Conservation (phyloP, 2,113 vertebrate species). For the Emydura subglobosa region DNA sequence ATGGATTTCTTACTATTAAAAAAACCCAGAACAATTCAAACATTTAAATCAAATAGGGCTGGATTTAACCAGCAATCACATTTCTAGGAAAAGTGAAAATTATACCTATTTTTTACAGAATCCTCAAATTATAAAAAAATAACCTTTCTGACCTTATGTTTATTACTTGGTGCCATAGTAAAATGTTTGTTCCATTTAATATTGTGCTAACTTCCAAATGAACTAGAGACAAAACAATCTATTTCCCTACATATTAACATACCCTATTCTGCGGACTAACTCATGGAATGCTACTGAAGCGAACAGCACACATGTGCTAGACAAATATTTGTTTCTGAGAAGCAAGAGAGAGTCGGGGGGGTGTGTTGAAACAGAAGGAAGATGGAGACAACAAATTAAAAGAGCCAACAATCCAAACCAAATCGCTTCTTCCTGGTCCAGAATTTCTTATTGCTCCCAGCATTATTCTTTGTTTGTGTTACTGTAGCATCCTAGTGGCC, state of each 20-base stretch:
- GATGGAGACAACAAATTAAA: not conserved
- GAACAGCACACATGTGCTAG: not conserved
- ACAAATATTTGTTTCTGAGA: not conserved
- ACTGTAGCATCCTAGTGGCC: not conserved
- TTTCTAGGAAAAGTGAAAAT: not conserved
- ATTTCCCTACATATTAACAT: not conserved
- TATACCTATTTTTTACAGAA: not conserved
- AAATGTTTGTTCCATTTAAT: not conserved
- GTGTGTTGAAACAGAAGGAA: not conserved
- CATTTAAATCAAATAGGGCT: not conserved
- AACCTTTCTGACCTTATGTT: not conserved
- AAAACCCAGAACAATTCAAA: not conserved
- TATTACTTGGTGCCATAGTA: not conserved
- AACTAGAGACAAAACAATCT: not conserved
- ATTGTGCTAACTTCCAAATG: not conserved
- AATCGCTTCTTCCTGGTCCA: not conserved
- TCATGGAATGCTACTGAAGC: not conserved
- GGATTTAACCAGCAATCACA: not conserved
- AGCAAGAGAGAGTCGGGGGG: not conserved
- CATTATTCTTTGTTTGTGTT: not conserved
- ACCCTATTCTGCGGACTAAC: not conserved
- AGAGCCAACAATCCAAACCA: not conserved
- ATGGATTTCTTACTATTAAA: slow-evolving; percentile 92
- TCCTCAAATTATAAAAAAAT: not conserved
- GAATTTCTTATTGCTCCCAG: not conserved